Conservation (phyloP, 2,113 vertebrate genomes). For the Rafetus swinhoei region DNA sequence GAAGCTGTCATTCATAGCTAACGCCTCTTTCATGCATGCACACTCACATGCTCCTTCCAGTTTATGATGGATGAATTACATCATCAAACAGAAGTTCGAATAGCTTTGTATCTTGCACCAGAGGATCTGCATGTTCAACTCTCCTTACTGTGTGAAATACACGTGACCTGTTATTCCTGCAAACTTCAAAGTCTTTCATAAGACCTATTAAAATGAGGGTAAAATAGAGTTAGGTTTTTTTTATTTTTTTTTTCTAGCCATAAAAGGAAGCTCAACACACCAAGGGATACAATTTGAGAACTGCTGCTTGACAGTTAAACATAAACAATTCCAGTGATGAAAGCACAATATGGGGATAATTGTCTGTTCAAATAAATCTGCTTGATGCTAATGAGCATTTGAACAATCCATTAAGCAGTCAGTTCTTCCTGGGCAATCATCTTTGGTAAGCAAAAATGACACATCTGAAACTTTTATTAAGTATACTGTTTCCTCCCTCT, state of each 20-base stretch:
- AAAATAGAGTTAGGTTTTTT: not conserved
- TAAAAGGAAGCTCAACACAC: constrained; percentile 37
- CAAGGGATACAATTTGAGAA: constrained; percentile 54
- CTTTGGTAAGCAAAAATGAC: constrained; percentile 59
- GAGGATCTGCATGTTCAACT: not conserved
- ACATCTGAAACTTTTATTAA: constrained; percentile 33
- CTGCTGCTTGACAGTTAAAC: constrained; percentile 49
- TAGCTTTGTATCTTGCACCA: not conserved
- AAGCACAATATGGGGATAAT: constrained; percentile 68
- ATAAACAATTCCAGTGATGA: constrained; percentile 70
- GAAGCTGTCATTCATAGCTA: not conserved
- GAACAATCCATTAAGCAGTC: constrained; percentile 59
- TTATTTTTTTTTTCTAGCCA: not conserved
- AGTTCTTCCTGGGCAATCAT: constrained; percentile 17
- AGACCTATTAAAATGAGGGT: constrained; percentile 19
- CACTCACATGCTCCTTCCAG: not conserved
- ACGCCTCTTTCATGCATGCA: not conserved
- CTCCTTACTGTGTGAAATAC: not conserved
- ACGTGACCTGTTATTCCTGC: not conserved
- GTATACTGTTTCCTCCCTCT: not conserved
- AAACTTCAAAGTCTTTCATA: not conserved
- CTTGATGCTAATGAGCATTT: constrained; percentile 66
- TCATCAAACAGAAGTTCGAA: not conserved
- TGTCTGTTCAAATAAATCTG: constrained; percentile 71
- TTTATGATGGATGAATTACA: not conserved